phyloP scores from a whole-genome alignment of 1,140 invertebrate genomes.

The Lepidurus apus region DNA sequence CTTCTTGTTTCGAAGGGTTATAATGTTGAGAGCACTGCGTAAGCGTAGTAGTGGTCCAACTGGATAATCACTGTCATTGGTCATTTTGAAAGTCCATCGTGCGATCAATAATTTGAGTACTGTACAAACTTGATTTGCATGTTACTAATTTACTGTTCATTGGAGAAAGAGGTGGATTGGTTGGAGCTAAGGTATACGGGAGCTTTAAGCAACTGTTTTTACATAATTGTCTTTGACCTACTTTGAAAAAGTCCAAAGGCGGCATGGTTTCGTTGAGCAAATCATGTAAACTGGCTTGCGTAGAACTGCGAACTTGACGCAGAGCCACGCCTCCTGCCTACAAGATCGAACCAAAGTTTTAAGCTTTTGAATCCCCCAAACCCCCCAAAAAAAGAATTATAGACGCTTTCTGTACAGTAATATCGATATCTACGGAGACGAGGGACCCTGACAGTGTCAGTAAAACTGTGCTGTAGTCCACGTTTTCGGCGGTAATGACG shows the following conservation, averaged over 20 bases:
- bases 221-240: background rate
- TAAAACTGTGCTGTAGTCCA: constrained; percentile 23
- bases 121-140: no score
- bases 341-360: background rate
- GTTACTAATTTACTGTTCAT: background rate
- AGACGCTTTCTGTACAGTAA: constrained; percentile 16
- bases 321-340: background rate
- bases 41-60: no score
- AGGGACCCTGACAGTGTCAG: constrained; percentile 31
- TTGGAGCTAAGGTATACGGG: no score
- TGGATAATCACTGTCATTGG: no score
- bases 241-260: background rate
- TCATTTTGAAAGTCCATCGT: no score
- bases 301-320: background rate
- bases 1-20: no score
- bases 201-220: no score
- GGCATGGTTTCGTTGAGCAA: constrained; percentile 1
- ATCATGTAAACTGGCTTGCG: constrained; percentile 1
- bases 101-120: no score
- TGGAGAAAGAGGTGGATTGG: background rate
- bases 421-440: constrained; percentile 32
- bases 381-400: background rate
- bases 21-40: no score
- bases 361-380: constrained; percentile 9
- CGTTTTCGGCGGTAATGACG: constrained; percentile 3